Conservation (phyloP, 2,113 vertebrate species). For the Alethe castanea region DNA sequence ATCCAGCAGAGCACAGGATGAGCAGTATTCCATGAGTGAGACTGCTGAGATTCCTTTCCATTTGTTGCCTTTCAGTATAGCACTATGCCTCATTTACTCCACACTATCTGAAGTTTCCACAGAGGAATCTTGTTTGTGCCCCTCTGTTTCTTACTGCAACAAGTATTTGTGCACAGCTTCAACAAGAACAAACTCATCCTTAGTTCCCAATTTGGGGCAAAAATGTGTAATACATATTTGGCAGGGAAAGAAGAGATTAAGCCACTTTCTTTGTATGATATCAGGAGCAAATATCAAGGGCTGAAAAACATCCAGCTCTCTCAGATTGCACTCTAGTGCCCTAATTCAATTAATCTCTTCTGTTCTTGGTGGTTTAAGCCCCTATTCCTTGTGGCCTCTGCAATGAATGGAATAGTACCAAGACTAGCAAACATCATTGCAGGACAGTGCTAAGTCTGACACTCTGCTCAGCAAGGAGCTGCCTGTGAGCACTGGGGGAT, state of each 20-base stretch:
- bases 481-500: not conserved
- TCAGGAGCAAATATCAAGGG: rapidly evolving
- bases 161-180: not conserved
- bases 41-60: not conserved
- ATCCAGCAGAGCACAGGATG: not conserved
- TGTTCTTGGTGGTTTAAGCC: not conserved
- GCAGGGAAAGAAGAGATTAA: not conserved
- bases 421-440: not conserved
- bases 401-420: not conserved
- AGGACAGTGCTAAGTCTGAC: not conserved
- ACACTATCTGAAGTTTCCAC: not conserved
- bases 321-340: not conserved
- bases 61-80: not conserved
- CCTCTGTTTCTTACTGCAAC: not conserved
- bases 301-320: not conserved
- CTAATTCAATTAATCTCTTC: not conserved
- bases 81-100: not conserved
- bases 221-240: not conserved
- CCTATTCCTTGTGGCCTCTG: not conserved
- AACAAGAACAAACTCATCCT: not conserved
- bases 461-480: not conserved
- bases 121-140: not conserved
- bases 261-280: not conserved
- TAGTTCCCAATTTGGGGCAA: not conserved
- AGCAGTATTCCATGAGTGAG: not conserved